phyloP scores from a whole-genome alignment of 2,797 vertebrate species.

The Luscinia luscinia region DNA sequence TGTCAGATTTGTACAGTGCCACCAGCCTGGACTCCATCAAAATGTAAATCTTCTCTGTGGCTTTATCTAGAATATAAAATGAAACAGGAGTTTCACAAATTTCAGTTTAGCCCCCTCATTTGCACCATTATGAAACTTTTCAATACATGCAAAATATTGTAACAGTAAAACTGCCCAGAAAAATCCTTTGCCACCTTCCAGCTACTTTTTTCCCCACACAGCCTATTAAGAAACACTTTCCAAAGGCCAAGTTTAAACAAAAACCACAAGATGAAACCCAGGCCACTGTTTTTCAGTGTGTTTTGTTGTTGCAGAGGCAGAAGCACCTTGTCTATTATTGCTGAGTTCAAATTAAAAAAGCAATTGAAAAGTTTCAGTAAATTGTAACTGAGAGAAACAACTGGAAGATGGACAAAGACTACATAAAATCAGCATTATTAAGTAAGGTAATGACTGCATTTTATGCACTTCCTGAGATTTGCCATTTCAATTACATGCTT shows the following conservation, averaged over 20 bases:
- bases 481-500: neutral
- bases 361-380: neutral
- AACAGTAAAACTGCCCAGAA: neutral
- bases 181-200: neutral
- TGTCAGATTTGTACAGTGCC: constrained; percentile 90
- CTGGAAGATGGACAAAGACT: neutral
- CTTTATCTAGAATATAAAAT: constrained; percentile 79
- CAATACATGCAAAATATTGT: neutral
- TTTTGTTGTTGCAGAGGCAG: neutral
- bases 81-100: constrained; percentile 15
- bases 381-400: neutral
- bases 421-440: neutral
- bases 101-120: neutral
- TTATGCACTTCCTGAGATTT: neutral
- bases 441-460: neutral
- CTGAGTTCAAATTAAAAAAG: neutral
- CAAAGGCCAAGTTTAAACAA: neutral
- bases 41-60: constrained; percentile 84
- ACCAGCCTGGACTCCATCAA: constrained; percentile 96
- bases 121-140: neutral
- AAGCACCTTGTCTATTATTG: neutral
- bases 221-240: neutral
- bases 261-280: neutral
- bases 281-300: neutral
- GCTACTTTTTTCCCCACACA: neutral